phyloP scores from a whole-genome alignment of 2,888 invertebrate genomes.

The Plemyria rubiginata region DNA sequence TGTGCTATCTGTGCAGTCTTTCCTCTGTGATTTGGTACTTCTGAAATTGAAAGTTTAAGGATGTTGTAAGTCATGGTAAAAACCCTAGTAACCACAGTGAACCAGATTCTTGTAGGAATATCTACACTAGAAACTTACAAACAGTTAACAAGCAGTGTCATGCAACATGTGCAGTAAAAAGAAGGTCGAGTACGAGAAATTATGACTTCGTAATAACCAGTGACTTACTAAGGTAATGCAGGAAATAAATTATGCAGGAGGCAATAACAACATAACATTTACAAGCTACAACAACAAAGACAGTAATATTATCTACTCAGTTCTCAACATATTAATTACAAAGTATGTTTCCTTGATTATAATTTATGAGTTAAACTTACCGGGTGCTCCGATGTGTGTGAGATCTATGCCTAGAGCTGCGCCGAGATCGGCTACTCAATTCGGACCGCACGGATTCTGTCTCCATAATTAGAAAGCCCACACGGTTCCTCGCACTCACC shows the following conservation, averaged over 20 bases:
- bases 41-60: slow-evolving; percentile 67
- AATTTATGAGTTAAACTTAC: slow-evolving; percentile 57
- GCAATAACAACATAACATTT: slow-evolving; percentile 12
- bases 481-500: slow-evolving; percentile 56
- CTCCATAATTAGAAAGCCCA: slow-evolving; percentile 88
- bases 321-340: slow-evolving; percentile 2
- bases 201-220: slow-evolving; percentile 7
- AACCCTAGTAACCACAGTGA: no score
- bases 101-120: slow-evolving; percentile 24
- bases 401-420: slow-evolving; percentile 87
- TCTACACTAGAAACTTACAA: background rate
- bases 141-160: no score
- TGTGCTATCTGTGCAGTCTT: slow-evolving; percentile 84
- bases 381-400: slow-evolving; percentile 88
- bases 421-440: slow-evolving; percentile 92
- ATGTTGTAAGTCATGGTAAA: background rate
- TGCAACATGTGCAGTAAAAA: background rate
- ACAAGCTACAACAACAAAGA: slow-evolving; percentile 18
- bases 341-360: slow-evolving; percentile 2
- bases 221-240: slow-evolving; percentile 8
- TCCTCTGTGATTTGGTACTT: slow-evolving; percentile 87
- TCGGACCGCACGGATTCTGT: slow-evolving; percentile 97
- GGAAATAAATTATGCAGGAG: slow-evolving; percentile 19
- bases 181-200: background rate
- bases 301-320: background rate